Evolutionary conservation across 2,888 invertebrate species (phyloP).

Genomic region (Melanargia galathea): DNA sequence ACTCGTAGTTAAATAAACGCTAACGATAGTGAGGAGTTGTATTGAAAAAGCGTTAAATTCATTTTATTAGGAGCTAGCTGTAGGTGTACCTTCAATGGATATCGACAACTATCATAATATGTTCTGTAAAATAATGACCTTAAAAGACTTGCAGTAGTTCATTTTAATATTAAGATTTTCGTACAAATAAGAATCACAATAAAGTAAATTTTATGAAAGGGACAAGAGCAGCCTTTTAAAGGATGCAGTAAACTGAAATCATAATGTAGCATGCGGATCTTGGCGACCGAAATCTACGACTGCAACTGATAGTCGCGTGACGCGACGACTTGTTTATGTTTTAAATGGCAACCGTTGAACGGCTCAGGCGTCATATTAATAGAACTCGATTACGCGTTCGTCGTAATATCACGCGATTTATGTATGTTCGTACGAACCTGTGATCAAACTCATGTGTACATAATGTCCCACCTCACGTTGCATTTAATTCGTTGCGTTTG

Average conservation of each 20-base stretch:
- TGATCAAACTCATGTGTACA: too few relatives aligned
- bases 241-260: neutral
- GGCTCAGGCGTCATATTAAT: too few relatives aligned
- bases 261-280: neutral
- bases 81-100: constrained; percentile 13
- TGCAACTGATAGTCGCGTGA: too few relatives aligned
- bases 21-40: neutral
- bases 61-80: constrained; percentile 8
- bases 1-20: neutral
- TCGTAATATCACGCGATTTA: too few relatives aligned
- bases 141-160: constrained; percentile 22
- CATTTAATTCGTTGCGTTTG: too few relatives aligned
- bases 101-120: neutral
- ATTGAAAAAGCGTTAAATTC: neutral
- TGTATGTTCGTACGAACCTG: too few relatives aligned
- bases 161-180: constrained; percentile 20
- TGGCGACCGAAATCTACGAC: neutral
- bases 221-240: neutral
- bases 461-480: too few relatives aligned
- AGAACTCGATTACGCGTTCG: too few relatives aligned
- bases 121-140: constrained; percentile 22
- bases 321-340: too few relatives aligned
- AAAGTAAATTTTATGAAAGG: neutral
- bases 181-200: constrained; percentile 22
- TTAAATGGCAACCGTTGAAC: too few relatives aligned